Percentiles rank a stretch among this genome's conserved stretches.
These are phyloP conservation scores for Acanthosoma haemorrhoidale DNA, from an alignment of 2,888 invertebrate genomes.

Conservation along the genomic window DNA sequence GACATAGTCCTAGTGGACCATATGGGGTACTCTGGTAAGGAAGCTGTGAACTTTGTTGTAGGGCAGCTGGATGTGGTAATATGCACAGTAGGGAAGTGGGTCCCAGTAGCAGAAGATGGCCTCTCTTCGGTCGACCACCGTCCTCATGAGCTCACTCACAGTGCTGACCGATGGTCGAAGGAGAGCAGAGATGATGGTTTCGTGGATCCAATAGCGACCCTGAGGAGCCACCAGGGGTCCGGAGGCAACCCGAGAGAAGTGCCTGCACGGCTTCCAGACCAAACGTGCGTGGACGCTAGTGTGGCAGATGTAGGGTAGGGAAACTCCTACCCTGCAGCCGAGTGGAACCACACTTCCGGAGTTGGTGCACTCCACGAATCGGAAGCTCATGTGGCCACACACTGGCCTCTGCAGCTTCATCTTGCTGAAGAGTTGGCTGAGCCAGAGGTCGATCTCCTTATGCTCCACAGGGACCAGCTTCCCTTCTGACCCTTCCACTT, in stretches of 20 bases:
- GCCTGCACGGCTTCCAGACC: slow-evolving; percentile 59
- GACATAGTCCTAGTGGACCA: background rate
- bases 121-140: slow-evolving; percentile 70
- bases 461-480: slow-evolving; percentile 64
- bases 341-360: slow-evolving; percentile 56
- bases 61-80: slow-evolving; percentile 74
- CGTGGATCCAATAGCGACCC: slow-evolving; percentile 57
- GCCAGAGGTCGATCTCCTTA: slow-evolving; percentile 62
- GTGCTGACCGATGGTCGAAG: slow-evolving; percentile 50
- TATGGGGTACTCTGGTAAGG: slow-evolving; percentile 42
- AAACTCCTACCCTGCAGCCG: slow-evolving; percentile 71
- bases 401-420: slow-evolving; percentile 60
- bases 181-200: slow-evolving; percentile 52
- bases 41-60: slow-evolving; percentile 56
- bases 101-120: slow-evolving; percentile 79
- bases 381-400: slow-evolving; percentile 73
- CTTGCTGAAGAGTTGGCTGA: slow-evolving; percentile 63
- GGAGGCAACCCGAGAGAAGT: slow-evolving; percentile 55
- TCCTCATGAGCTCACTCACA: slow-evolving; percentile 59
- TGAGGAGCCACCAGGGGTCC: slow-evolving; percentile 50
- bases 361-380: slow-evolving; percentile 62
- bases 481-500: slow-evolving; percentile 50
- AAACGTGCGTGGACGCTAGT: slow-evolving; percentile 61
- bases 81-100: slow-evolving; percentile 78
- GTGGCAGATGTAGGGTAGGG: slow-evolving; percentile 74